A percentile compares a stretch with the other conserved stretches of the same genome.
Conservation (phyloP, 1,140 invertebrate genomes). For the Mamestra configurata region DNA sequence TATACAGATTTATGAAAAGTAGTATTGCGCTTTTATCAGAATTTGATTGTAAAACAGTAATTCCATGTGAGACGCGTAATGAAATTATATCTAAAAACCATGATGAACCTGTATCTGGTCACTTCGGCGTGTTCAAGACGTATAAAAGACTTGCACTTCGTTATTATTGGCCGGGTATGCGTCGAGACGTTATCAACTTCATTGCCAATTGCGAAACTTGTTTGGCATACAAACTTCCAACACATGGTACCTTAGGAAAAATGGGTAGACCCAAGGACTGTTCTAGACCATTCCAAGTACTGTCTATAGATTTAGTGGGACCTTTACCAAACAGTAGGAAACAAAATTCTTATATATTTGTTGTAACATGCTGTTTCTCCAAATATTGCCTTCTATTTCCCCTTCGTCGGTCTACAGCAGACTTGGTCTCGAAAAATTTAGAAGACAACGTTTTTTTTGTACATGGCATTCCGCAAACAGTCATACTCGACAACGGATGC, state of each 20-base stretch:
- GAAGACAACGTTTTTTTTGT: conserved; percentile 57
- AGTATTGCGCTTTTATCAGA: background rate
- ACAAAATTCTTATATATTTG: conserved; percentile 58
- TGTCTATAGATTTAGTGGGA: conserved; percentile 59
- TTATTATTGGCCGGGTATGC: no score
- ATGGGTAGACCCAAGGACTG: conserved; percentile 66
- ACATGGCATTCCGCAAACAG: conserved; percentile 53
- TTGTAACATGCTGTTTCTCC: conserved; percentile 57
- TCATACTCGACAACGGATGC: conserved; percentile 53
- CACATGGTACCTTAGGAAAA: conserved; percentile 62
- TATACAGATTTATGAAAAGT: background rate
- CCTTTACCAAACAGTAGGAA: conserved; percentile 54
- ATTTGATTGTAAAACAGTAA: conserved; percentile 3
- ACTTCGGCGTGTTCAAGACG: no score
- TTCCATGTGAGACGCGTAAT: background rate
- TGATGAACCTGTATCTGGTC: no score
- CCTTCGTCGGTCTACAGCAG: conserved; percentile 48
- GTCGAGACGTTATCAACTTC: background rate
- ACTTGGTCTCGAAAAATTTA: conserved; percentile 28
- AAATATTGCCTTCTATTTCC: conserved; percentile 62
- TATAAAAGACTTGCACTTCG: no score
- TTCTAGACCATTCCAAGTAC: conserved; percentile 55
- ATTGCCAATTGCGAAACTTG: conserved; percentile 55
- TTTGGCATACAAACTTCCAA: conserved; percentile 63
- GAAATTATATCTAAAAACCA: conserved; percentile 52